These are phyloP conservation scores for Helicoverpa assulta DNA, from an alignment of 2,888 invertebrate species.

Conservation along the genomic window DNA sequence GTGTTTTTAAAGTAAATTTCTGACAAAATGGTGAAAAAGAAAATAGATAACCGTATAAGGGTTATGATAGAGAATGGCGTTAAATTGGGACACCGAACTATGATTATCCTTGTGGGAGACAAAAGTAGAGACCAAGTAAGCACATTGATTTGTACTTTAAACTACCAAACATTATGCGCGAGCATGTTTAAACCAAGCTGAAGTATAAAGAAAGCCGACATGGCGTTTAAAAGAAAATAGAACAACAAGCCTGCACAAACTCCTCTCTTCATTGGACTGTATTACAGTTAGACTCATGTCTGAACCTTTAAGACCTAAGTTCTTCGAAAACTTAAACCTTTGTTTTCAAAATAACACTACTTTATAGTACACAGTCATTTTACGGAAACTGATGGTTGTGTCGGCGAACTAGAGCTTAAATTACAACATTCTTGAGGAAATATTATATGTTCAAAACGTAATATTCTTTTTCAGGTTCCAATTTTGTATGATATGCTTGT, in stretches of 20 bases:
- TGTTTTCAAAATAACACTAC: too few relatives aligned
- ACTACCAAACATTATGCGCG: background rate
- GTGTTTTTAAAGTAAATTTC: slow-evolving; percentile 27
- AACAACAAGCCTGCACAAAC: too few relatives aligned
- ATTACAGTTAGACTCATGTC: too few relatives aligned
- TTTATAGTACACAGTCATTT: too few relatives aligned
- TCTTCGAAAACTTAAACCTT: too few relatives aligned
- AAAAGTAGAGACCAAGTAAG: slow-evolving; percentile 98
- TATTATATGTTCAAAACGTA: too few relatives aligned
- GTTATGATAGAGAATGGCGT: slow-evolving; percentile 99
- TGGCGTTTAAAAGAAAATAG: too few relatives aligned
- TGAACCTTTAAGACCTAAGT: too few relatives aligned
- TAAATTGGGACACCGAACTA: slow-evolving; percentile 95
- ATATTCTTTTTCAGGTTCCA: slow-evolving; percentile 96
- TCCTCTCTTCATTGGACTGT: too few relatives aligned
- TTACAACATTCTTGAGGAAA: too few relatives aligned
- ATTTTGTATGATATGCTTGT: slow-evolving; percentile 99
- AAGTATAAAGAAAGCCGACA: background rate
- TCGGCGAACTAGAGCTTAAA: too few relatives aligned
- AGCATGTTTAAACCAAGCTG: background rate
- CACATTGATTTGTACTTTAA: slow-evolving; percentile 18
- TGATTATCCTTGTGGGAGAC: slow-evolving; percentile 98
- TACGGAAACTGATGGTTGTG: too few relatives aligned
- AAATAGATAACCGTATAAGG: slow-evolving; percentile 98
- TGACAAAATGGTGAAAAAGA: slow-evolving; percentile 95